A percentile compares a stretch with the other conserved stretches of the same genome.
These are phyloP conservation scores for Drosophila nigritarsus DNA, from an alignment of 2,888 invertebrate genomes.

Conservation along the genomic window DNA sequence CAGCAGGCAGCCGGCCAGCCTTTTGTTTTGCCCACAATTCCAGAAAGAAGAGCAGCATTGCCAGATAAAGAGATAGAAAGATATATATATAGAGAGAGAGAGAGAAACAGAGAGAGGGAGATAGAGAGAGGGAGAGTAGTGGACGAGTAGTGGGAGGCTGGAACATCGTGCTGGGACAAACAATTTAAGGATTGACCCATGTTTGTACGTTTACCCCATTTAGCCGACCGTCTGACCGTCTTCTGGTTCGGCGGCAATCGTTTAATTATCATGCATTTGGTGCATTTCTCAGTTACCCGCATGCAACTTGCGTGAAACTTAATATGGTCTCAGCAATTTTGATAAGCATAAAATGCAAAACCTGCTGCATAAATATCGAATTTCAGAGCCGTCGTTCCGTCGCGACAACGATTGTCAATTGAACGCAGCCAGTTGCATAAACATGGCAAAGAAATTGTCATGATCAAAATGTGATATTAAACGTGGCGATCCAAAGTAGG, in stretches of 20 bases:
- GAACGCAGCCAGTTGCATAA: slow-evolving; percentile 82
- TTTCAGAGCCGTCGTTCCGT: slow-evolving; percentile 75
- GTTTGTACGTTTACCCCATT: slow-evolving; percentile 26
- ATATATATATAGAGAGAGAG: not conserved
- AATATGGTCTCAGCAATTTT: slow-evolving; percentile 74
- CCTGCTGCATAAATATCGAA: slow-evolving; percentile 82
- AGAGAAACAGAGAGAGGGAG: not conserved
- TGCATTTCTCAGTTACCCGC: slow-evolving; percentile 71
- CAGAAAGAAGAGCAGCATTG: slow-evolving; percentile 33
- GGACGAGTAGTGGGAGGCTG: slow-evolving; percentile 40
- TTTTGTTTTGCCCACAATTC: slow-evolving; percentile 61
- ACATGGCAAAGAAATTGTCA: slow-evolving; percentile 83
- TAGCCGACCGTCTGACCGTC: not conserved
- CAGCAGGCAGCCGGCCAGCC: slow-evolving; percentile 47
- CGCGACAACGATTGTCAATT: slow-evolving; percentile 78
- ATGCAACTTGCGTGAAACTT: slow-evolving; percentile 75
- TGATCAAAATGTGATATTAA: slow-evolving; percentile 82
- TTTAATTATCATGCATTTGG: slow-evolving; percentile 80
- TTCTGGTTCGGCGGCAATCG: slow-evolving; percentile 35
- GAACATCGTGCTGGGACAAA: slow-evolving; percentile 64
- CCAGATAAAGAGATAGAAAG: not conserved
- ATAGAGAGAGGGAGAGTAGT: not conserved
- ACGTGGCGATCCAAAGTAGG: slow-evolving; percentile 64
- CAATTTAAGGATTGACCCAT: slow-evolving; percentile 73
- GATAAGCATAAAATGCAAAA: slow-evolving; percentile 80